Evolutionary conservation across 2,888 invertebrate species (phyloP).

Genomic region (Ichneumoninae sp.): DNA sequence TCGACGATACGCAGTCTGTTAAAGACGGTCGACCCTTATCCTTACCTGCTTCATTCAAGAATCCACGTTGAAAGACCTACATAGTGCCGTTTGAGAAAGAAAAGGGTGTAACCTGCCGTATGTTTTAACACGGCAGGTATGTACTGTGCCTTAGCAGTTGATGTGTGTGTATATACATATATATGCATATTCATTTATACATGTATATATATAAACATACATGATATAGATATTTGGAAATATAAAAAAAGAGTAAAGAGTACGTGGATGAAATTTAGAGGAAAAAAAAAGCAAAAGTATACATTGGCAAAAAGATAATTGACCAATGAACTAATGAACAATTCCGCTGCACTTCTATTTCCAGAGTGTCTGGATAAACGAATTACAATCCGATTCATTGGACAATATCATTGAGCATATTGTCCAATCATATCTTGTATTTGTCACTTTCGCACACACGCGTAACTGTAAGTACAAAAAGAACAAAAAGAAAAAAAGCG

Average conservation of each 20-base stretch:
- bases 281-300: constrained; percentile 19
- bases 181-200: no score
- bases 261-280: neutral
- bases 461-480: constrained; percentile 84
- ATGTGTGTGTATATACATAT: neutral
- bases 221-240: neutral
- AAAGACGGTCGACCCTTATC: neutral
- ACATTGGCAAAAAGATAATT: constrained; percentile 44
- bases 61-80: neutral
- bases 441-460: constrained; percentile 82
- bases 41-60: neutral
- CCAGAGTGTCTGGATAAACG: constrained; percentile 85
- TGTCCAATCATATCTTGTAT: constrained; percentile 83
- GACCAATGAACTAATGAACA: constrained; percentile 69
- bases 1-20: neutral
- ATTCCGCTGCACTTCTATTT: constrained; percentile 82
- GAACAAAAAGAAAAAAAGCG: constrained; percentile 65
- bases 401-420: constrained; percentile 84
- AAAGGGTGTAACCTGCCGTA: neutral
- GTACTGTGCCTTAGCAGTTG: neutral
- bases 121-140: neutral
- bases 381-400: constrained; percentile 84
- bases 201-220: no score
- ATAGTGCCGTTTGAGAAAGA: neutral
- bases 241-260: neutral